Evolutionary conservation across 2,113 vertebrate genomes (phyloP).

Genomic region (Misgurnus anguillicaudatus): DNA sequence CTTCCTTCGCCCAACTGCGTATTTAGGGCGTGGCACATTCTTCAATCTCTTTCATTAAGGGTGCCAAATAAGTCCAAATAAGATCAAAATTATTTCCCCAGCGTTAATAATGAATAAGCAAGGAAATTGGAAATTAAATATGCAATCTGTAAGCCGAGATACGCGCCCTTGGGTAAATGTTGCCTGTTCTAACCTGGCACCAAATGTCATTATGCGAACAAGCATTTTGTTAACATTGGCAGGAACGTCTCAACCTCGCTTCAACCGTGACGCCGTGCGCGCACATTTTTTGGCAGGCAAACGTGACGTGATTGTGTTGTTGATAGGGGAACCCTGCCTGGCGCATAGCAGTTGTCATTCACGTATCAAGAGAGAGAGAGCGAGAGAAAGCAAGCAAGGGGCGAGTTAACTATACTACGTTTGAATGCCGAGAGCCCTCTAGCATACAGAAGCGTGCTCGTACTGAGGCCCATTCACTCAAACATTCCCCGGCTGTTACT

Average conservation of each 20-base stretch:
- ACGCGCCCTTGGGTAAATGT: neutral
- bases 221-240: neutral
- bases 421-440: conserved; percentile 42
- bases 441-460: conserved; percentile 37
- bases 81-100: no score
- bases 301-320: conserved; percentile 43
- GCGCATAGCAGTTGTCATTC: conserved; percentile 47
- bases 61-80: no score
- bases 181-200: neutral
- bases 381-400: neutral
- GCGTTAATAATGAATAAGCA: no score
- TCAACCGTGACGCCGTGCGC: neutral
- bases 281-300: conserved; percentile 20
- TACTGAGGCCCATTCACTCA: conserved; percentile 34
- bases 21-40: conserved; percentile 30
- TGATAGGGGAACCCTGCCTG: conserved; percentile 45
- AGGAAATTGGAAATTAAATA: neutral
- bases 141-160: neutral
- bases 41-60: neutral
- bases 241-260: neutral
- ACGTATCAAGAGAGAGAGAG: no score
- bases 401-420: conserved; percentile 38
- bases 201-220: neutral
- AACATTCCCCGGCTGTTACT: conserved; percentile 39
- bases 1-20: conserved; percentile 25